A percentile compares a stretch with the other conserved stretches of the same genome.
Evolutionary conservation across 2,888 invertebrate species (phyloP).

Genomic region (Tortricodes alternella): DNA sequence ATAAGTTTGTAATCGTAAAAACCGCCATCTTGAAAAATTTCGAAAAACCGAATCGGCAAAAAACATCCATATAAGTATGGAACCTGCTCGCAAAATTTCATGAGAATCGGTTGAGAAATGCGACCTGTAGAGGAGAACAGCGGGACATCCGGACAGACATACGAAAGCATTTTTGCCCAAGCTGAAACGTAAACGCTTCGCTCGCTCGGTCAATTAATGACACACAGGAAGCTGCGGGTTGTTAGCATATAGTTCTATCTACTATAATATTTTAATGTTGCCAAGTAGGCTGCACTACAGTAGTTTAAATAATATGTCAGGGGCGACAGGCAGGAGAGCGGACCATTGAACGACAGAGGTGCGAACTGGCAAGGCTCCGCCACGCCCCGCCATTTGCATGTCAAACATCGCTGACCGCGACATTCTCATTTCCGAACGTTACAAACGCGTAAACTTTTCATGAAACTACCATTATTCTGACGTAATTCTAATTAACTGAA

Average conservation of each 20-base stretch:
- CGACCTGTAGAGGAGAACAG: no score
- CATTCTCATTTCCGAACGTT: conserved; percentile 63
- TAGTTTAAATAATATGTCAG: background rate
- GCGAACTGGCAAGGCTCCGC: conserved; percentile 19
- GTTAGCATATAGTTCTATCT: background rate
- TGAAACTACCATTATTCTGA: conserved; percentile 45
- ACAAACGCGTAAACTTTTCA: conserved; percentile 48
- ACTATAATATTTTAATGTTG: background rate
- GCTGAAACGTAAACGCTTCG: no score
- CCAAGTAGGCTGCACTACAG: background rate
- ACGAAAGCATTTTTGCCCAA: no score
- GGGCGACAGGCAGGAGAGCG: background rate
- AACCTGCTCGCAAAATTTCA: no score
- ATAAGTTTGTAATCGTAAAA: no score
- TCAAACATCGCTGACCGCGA: conserved; percentile 64
- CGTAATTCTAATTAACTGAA: conserved; percentile 41
- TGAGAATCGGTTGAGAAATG: no score
- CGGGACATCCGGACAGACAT: no score
- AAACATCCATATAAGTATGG: no score
- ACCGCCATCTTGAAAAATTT: no score
- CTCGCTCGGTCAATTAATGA: no score
- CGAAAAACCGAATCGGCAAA: no score
- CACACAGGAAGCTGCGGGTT: no score
- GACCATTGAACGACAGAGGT: background rate
- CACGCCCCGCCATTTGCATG: conserved; percentile 61